These are phyloP conservation scores for Brachypteracias leptosomus DNA, from an alignment of 2,113 vertebrate species.

Conservation along the genomic window DNA sequence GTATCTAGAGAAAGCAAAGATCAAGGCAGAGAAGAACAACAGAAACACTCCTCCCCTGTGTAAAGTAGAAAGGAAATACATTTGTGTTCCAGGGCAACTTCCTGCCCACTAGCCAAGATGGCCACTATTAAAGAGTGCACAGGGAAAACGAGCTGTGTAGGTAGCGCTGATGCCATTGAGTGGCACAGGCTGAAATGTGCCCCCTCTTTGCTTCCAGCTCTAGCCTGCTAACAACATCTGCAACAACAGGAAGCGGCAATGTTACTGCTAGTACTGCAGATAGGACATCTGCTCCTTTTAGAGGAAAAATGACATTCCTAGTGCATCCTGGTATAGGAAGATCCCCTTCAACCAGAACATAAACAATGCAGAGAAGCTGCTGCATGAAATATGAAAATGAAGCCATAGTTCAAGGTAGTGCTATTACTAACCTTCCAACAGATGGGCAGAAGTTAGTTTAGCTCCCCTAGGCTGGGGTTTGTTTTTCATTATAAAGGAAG, in stretches of 20 bases:
- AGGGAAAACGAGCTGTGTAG: neutral
- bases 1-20: neutral
- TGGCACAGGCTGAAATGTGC: neutral
- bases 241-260: slow-evolving; percentile 54
- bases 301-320: slow-evolving; percentile 46
- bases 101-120: neutral
- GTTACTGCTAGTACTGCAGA: slow-evolving; percentile 50
- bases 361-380: slow-evolving; percentile 50
- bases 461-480: neutral
- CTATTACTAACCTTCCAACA: neutral
- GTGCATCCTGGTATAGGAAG: slow-evolving; percentile 59
- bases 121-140: neutral
- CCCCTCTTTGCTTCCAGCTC: neutral
- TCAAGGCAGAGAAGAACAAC: neutral
- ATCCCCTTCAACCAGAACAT: slow-evolving; percentile 4
- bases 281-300: slow-evolving; percentile 44
- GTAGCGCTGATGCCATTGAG: neutral
- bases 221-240: slow-evolving; percentile 5
- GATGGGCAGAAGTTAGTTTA: neutral
- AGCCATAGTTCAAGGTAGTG: slow-evolving; percentile 34
- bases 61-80: neutral
- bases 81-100: neutral
- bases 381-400: neutral
- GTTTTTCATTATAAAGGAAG: neutral
- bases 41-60: neutral